Base-by-base conservation (phyloP, 2,797 vertebrate species). In the Falco rusticolus region DNA sequence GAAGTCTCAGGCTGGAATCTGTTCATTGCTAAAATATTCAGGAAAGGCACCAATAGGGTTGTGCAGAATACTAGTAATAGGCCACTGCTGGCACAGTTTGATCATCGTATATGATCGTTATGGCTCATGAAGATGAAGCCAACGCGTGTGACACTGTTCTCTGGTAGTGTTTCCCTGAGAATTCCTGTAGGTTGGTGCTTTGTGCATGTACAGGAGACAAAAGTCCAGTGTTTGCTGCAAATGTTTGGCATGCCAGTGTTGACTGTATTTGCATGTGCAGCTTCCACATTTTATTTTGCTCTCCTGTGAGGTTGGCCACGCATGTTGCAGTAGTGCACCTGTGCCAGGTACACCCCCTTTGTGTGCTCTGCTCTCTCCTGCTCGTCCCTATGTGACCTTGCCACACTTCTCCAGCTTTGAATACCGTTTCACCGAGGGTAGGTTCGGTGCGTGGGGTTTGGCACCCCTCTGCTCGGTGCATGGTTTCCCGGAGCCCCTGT, bases 251-350 rank as follows among this genome's bases (percentile, higher is more conserved):
- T 1, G 51, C 59, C 1, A 11, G 43, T 7, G 13, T 18, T 10
- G 50, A 1, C 50, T 14, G 7, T 6, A 7, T 21, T 2, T 14
- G 41, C 24, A 2, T 0, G 6, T 4, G 6, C n/a, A 19, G 1
- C 50, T 29, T 9, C 48, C 43, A 4, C 0, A 6, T 12, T 39
- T 24, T 22, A 12, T 10, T 25, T 2, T 5, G 31, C 47, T 31
- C 34, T 34, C 5, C 4, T 0, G 34, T 1, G 26, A 13, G 70
- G 34, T 3, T 9, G 25, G 37, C 61, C 65, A 2, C 28, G 13
- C 2, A n/a, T 18, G 31, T 4, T 4, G 28, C 0, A 4, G 48
- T 2, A 4, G 17, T 1, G 6, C 74, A 1, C 1, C 22, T 0
- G 6, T 0, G 65, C 50, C 6, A 8, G 33, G 12, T 14, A 14